Percentiles rank a stretch among this genome's conserved stretches.
phyloP scores from a whole-genome alignment of 2,888 invertebrate genomes.

The Dichetophora obliterata region DNA sequence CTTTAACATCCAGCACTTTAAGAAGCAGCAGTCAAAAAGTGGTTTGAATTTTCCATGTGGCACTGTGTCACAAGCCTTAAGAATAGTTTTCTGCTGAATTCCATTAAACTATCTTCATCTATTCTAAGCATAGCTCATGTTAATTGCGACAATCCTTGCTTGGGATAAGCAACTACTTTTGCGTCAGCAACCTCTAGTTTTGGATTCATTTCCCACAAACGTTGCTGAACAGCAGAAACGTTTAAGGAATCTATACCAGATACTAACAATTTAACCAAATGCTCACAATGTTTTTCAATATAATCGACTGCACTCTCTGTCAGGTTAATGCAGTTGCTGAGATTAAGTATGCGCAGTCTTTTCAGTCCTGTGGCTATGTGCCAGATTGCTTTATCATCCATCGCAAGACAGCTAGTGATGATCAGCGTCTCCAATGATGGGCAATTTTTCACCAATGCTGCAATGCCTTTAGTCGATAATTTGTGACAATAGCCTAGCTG shows the following conservation, averaged over 20 bases:
- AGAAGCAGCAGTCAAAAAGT: no score
- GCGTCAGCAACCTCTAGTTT: constrained; percentile 52
- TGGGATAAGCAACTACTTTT: constrained; percentile 49
- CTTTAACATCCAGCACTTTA: no score
- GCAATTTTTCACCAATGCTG: constrained; percentile 54
- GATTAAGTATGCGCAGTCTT: constrained; percentile 54
- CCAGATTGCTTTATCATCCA: constrained; percentile 55
- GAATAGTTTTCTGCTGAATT: no score
- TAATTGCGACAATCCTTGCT: no score
- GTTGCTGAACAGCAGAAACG: constrained; percentile 48
- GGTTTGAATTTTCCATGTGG: no score
- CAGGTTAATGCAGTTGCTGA: constrained; percentile 57
- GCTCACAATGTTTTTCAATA: constrained; percentile 50
- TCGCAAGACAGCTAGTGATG: constrained; percentile 53
- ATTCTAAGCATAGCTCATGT: no score
- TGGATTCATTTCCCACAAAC: constrained; percentile 51
- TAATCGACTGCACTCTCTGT: constrained; percentile 52
- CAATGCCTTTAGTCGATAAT: constrained; percentile 54
- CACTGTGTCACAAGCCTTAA: no score
- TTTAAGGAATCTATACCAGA: constrained; percentile 56
- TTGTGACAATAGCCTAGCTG: constrained; percentile 57
- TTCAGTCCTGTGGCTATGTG: constrained; percentile 51
- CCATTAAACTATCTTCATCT: no score
- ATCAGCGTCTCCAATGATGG: constrained; percentile 56
- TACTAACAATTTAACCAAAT: constrained; percentile 53